Percentiles rank a stretch among this genome's conserved stretches.
phyloP scores from a whole-genome alignment of 2,797 vertebrate genomes.

The Decapterus maruadsi region DNA sequence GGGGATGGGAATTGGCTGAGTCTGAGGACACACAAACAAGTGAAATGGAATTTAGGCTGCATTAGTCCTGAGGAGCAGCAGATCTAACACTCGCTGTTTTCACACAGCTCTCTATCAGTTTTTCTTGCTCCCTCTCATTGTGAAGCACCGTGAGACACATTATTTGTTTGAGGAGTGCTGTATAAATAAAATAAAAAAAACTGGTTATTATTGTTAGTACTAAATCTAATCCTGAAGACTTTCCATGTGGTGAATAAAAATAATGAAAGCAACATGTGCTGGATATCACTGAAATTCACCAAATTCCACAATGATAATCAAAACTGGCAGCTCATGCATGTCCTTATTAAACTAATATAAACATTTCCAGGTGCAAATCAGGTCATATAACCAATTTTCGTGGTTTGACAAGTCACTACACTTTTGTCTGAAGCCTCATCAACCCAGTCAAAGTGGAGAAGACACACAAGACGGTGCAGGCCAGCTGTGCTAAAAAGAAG shows the following conservation, averaged over 20 bases:
- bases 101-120: not conserved
- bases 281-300: not conserved
- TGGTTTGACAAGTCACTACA: not conserved
- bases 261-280: slow-evolving; percentile 3
- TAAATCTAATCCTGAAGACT: not conserved
- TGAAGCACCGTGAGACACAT: not conserved
- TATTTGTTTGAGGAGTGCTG: not conserved
- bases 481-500: slow-evolving; percentile 77
- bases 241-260: slow-evolving; percentile 1
- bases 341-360: not conserved
- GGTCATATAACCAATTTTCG: not conserved
- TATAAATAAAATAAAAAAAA: not conserved
- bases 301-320: not conserved
- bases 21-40: slow-evolving; percentile 66
- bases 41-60: slow-evolving; percentile 17
- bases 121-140: not conserved
- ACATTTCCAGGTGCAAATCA: not conserved
- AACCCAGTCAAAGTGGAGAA: slow-evolving; percentile 17
- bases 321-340: not conserved
- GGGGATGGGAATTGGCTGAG: slow-evolving; percentile 77
- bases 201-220: not conserved
- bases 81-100: not conserved
- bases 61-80: slow-evolving; percentile 29
- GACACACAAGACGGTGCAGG: not conserved
- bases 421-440: slow-evolving; percentile 16